Base-by-base conservation (phyloP, 2,888 invertebrate species). In the Amphipoea lucens region DNA sequence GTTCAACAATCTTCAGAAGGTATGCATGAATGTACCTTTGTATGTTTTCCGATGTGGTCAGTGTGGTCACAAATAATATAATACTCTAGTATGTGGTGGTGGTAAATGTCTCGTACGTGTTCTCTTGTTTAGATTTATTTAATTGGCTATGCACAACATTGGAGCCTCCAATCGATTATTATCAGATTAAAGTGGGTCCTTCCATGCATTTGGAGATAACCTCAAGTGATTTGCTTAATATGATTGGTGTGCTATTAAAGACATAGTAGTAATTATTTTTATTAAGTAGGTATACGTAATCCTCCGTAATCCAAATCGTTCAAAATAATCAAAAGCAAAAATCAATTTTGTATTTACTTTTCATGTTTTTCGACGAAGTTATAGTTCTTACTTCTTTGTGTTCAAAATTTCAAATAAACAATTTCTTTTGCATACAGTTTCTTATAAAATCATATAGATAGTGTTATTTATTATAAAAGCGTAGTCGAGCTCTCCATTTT, bases 401-500 rank as follows among this genome's bases (percentile, higher is more conserved):
- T 63, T 82, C 42, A 29, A 29, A 29, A 29, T 29, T 29, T 29
- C 29, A 42, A 79, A 79, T 23, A 69, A 45, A 51, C 40, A 45
- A 54, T 68, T 69, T 82, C 3, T 69, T 54, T 62, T 65, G 36
- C 36, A 66, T 48, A 57, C 14, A 83, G 63, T 66, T 70, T 78
- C 60, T 20, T 73, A 79, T 69, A 60, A 60, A 72, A 78, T 83
- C 72, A 42, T 73, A 45, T 42, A 51, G 20, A 48, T 51, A 84
- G 63, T 82, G 29, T 54, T 72, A 75, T 42, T 57, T 77, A 69
- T 40, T 71, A 72, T 60, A 72, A 48, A 69, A 83, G 48, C 57
- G 57, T 70, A 63, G 60, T 42, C 67, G 23, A 45, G 71, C 67
- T 74, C 66, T 71, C 29, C 69, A 73, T 80, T 84, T 72, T 79